Evolutionary conservation across 23 tunicate genomes (phyloP), one percentile per base, ranked within the genome.

Genomic region (Ascidia mentula): DNA sequence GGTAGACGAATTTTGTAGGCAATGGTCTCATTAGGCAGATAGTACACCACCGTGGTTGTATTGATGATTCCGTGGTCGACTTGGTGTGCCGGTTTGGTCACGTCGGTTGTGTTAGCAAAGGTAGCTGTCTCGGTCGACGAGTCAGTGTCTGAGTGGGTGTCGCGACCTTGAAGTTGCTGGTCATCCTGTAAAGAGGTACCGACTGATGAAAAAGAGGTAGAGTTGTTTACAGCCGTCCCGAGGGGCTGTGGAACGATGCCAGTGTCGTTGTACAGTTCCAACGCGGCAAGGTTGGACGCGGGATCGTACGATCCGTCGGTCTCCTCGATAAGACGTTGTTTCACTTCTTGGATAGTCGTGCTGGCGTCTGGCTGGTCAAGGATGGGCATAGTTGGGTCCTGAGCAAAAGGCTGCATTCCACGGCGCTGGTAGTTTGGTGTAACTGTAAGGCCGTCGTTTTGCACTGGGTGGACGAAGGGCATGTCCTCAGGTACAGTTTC

Each of bases 261-360:
- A 3, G 65, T 3, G 22, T 53, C 28, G 28, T 20, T 53, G 24
- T 53, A 53, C 65, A 53, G 24, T 20, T 53, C 65, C 22, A 53
- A 28, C 13, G 65, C 1, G 7, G 65, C 22, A 9, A 53, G 65
- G 65, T 53, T 53, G 7, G 65, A 9, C 24, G 65, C 12, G 13
- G 65, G 28, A 18, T 82, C 79, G 32, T 73, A 72, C 6, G 86
- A 82, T 6, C 38, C 74, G 79, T 93, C 98, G 0, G 92, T 84
- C 32, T 93, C 98, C 46, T 75, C 93, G 61, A 93, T 93, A 46
- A 93, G 75, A 31, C 98, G 70, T 26, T 93, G 74, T 45, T 93
- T 93, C 32, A 93, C 98, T 60, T 93, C 98, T 59, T 93, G 93
- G 6, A 93, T 88, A 0, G 92, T 93, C 32, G 98, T 93, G 45